These are phyloP conservation scores for Disparrhopalites patrizii DNA, from an alignment of 2,888 invertebrate species.

Conservation along the genomic window DNA sequence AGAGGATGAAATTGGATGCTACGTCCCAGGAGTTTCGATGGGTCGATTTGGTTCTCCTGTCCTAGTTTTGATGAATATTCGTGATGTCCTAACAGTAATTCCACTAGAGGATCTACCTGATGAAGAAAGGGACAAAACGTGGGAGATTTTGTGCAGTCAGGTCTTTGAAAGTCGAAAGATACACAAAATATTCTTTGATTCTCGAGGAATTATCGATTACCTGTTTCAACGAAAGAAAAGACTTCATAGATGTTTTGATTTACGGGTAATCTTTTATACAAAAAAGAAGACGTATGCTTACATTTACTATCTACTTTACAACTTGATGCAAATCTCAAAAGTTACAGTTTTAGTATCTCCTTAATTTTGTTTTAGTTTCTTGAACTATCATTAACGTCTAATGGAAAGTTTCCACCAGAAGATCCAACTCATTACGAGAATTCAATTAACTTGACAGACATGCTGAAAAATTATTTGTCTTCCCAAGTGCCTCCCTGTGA, in stretches of 20 bases:
- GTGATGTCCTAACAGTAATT: constrained; percentile 2
- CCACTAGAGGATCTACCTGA: not conserved
- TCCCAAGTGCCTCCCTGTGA: not conserved
- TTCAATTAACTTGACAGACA: not conserved
- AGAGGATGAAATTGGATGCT: constrained; percentile 10
- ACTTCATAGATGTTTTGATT: not conserved
- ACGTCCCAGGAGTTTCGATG: not conserved
- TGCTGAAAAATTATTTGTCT: constrained; percentile 1
- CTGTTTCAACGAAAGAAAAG: not conserved
- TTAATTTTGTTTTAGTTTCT: not conserved
- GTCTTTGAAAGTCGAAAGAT: not conserved
- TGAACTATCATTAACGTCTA: not conserved
- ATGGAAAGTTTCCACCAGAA: not conserved
- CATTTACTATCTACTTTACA: too few relatives aligned
- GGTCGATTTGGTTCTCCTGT: not conserved
- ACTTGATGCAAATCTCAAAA: too few relatives aligned
- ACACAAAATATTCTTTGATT: constrained; percentile 11
- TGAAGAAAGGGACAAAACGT: not conserved
- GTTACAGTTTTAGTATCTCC: too few relatives aligned
- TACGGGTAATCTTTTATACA: constrained; percentile 1
- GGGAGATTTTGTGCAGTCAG: not conserved
- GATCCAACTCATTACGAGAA: not conserved
- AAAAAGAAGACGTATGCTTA: too few relatives aligned
- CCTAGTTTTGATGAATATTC: not conserved
- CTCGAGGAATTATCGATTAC: not conserved